Base-by-base conservation (phyloP, 2,888 invertebrate species). In the Lapara coniferarum region DNA sequence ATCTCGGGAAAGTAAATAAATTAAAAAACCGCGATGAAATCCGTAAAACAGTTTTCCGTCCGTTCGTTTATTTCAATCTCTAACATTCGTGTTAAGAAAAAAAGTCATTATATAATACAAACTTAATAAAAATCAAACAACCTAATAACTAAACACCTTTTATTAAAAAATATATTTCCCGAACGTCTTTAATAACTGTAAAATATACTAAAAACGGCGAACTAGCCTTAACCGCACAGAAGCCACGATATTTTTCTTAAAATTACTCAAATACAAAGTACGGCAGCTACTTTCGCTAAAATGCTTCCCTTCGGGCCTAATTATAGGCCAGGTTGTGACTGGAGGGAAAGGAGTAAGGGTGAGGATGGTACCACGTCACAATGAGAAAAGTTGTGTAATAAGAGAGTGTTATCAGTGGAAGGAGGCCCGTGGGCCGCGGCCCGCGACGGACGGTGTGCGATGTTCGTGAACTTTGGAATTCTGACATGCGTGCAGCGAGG, bases 371-470 rank as follows among this genome's bases (percentile, higher is more conserved):
- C 85, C 88, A 86, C 84, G 85, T 85, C 80, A 84, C 89, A 86
- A 89, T 88, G 86, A 83, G 83, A 83, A 89, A 89, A 90, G 86
- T 90, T 90, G 81, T 81, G 84, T 83, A 87, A 86, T 89, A 87
- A 89, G 85, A 82, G 85, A 84, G 83, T 82, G 84, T 67, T 55
- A 55, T 52, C 53, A 56, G 67, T 19, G 19, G 69, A 85, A 83
- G 82, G 69, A 76, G 77, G 72, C 81, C 76, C 81, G 74, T 83
- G 76, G 72, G 63, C 46, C 46, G 46, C 16, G 49, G 10, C 30
- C n/a, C 30, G 56, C 19, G 46, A 7, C 46, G 46, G 19, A 55
- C 59, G 44, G 16, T 44, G 16, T 46, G 49, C 49, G 19, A 53
- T 63, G 53, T 52, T 25, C 44, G 25, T 49, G 44, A 55, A 63